Evolutionary conservation across 2,888 invertebrate genomes (phyloP), one percentile per base, ranked within the genome.

Genomic region (Loripinus fragilis): DNA sequence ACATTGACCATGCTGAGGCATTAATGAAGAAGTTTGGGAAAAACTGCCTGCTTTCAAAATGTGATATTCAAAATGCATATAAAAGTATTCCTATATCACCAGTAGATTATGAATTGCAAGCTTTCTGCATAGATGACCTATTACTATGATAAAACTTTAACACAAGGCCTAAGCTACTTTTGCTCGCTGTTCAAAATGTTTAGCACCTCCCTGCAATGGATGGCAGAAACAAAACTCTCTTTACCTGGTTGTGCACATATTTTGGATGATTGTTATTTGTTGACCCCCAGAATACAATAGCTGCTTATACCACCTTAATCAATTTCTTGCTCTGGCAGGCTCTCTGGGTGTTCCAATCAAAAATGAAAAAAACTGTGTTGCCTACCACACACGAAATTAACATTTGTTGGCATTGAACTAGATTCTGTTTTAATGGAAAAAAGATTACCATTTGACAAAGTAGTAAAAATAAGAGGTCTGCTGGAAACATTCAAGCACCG

Each of bases 261-360:
- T 15, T 55, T 74, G 52, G 74, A 74, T 74, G 74, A 74, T 68
- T 74, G 52, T 48, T 74, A 5, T 68, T 67, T 68, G 74, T 55
- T 7, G 67, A 25, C 41, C 41, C 67, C 45, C 41, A 28, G 17
- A 41, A 23, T 41, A 41, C 33, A 12, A 12, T 2, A 2, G 3
- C 50, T 66, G 50, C 67, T 20, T 42, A 20, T 12, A 33, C 33
- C 20, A 23, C 17, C 28, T 66, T 2, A 23, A 48, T 25, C 33
- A 45, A 50, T 71, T 76, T 33, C 30, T 67, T 23, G 30, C 33
- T 7, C 8, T 76, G 55, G 71, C 66, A 67, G 41, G 41, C 0
- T 52, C 12, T n/a, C 28, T 71, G 60, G 73, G 80, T 28, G 23
- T 80, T n/a, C 80, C 76, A 30, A 72, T 78, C 12, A 76, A 80